Conservation (phyloP, 2,113 vertebrate species). For the Ciconia boyciana region DNA sequence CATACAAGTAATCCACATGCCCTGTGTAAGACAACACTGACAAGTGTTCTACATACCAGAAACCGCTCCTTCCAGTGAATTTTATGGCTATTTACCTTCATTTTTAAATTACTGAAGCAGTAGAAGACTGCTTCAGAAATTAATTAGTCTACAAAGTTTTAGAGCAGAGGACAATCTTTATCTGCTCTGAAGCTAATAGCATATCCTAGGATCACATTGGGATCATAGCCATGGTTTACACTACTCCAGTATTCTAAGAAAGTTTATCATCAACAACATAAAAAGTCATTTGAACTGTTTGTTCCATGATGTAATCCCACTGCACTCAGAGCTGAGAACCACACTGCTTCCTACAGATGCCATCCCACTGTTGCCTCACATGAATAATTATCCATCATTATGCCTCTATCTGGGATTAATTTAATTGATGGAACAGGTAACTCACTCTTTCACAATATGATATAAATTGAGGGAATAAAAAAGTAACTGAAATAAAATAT, state of each 20-base stretch:
- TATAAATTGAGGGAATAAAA: background rate
- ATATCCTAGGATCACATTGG: background rate
- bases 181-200: background rate
- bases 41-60: background rate
- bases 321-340: background rate
- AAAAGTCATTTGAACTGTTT: background rate
- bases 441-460: background rate
- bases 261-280: background rate
- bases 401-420: background rate
- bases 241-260: background rate
- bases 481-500: background rate
- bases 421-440: background rate
- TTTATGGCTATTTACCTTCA: background rate
- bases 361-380: background rate
- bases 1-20: background rate
- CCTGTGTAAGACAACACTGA: background rate
- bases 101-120: background rate
- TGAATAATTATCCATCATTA: background rate
- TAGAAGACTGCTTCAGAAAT: background rate
- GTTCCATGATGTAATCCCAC: background rate
- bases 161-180: background rate
- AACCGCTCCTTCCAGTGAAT: background rate
- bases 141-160: background rate
- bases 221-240: background rate
- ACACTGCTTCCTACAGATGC: background rate